These are phyloP conservation scores for Bradysia coprophila DNA, from an alignment of 1,140 invertebrate species.

Conservation along the genomic window DNA sequence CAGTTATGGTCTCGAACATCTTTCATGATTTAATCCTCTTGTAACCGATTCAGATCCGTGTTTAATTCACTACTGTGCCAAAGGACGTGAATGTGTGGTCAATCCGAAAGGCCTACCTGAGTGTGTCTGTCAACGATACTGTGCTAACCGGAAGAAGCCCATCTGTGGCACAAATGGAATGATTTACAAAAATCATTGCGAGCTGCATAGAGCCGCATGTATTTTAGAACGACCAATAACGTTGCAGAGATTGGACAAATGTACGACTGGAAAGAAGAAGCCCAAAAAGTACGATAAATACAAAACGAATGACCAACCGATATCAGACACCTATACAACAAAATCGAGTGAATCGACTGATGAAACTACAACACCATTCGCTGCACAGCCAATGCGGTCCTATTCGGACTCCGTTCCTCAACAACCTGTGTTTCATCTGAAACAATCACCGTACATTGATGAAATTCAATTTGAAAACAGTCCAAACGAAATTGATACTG, in stretches of 20 bases:
- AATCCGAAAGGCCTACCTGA: slow-evolving; percentile 26
- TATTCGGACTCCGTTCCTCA: neutral
- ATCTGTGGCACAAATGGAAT: slow-evolving; percentile 58
- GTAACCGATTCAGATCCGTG: slow-evolving; percentile 30
- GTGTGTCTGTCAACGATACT: slow-evolving; percentile 43
- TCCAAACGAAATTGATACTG: neutral
- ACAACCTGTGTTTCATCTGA: neutral
- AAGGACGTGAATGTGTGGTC: slow-evolving; percentile 44
- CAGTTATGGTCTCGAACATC: too few relatives aligned
- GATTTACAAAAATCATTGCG: slow-evolving; percentile 57
- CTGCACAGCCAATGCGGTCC: neutral
- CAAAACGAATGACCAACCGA: neutral
- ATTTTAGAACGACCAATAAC: slow-evolving; percentile 33
- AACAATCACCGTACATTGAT: neutral
- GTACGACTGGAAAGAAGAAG: slow-evolving; percentile 1
- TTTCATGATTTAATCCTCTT: neutral
- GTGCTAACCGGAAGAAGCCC: slow-evolving; percentile 34
- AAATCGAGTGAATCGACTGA: neutral
- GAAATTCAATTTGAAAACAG: too few relatives aligned
- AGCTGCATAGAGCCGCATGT: slow-evolving; percentile 51
- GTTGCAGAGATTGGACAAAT: slow-evolving; percentile 29
- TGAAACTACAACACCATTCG: neutral
- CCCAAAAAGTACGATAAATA: slow-evolving; percentile 3
- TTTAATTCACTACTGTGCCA: slow-evolving; percentile 40
- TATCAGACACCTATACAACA: neutral